These are phyloP conservation scores for Dermatemys mawii DNA, from an alignment of 2,113 vertebrate species.

Conservation along the genomic window DNA sequence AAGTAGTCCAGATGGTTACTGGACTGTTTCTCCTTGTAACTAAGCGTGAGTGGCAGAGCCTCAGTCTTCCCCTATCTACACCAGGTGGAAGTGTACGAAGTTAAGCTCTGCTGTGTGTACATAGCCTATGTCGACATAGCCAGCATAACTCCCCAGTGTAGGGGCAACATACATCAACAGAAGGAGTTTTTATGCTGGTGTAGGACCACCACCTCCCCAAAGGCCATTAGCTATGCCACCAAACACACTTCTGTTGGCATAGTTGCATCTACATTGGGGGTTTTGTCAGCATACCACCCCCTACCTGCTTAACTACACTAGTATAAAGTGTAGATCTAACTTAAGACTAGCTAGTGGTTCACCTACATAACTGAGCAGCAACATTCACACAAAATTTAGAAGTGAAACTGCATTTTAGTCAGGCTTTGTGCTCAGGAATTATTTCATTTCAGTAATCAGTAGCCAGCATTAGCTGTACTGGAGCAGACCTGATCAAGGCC, in stretches of 20 bases:
- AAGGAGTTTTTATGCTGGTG: no score
- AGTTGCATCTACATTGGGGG: neutral
- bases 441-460: neutral
- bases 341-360: neutral
- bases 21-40: neutral
- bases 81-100: no score
- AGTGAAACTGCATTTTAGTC: neutral
- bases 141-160: neutral
- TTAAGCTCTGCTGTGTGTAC: no score
- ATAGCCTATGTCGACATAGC: neutral
- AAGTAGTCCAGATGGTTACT: neutral
- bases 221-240: neutral
- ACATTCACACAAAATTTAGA: neutral
- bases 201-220: no score
- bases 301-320: no score
- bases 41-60: neutral
- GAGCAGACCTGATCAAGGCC: neutral
- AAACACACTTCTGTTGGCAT: neutral
- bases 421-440: neutral
- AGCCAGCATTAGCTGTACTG: neutral
- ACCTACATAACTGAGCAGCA: neutral
- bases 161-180: no score
- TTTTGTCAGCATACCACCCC: neutral
- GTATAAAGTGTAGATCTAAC: no score
- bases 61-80: neutral